phyloP scores from a whole-genome alignment of 2,113 vertebrate genomes.

The Menidia beryllina region DNA sequence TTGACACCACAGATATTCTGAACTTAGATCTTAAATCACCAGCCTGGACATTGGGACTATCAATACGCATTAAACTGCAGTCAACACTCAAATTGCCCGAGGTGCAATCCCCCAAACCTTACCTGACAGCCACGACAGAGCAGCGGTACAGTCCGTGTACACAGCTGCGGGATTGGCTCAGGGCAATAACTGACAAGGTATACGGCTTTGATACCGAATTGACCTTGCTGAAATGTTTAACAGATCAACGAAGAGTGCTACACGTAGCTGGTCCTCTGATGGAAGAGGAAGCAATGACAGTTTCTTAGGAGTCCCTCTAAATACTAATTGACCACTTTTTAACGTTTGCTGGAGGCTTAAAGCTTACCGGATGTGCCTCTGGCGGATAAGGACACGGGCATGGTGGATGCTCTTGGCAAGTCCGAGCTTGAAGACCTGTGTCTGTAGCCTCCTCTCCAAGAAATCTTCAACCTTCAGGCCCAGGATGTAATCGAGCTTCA shows the following conservation, averaged over 20 bases:
- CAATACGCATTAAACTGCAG: background rate
- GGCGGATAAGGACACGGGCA: conserved; percentile 92
- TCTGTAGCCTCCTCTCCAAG: conserved; percentile 92
- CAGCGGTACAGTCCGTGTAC: conserved; percentile 28
- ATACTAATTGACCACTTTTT: background rate
- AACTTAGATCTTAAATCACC: conserved; percentile 66
- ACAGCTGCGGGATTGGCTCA: conserved; percentile 77
- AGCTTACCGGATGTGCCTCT: conserved; percentile 92
- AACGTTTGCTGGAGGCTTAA: background rate
- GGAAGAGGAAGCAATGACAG: conserved; percentile 77
- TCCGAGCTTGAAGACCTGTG: conserved; percentile 94
- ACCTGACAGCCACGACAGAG: conserved; percentile 49
- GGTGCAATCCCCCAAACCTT: conserved; percentile 75
- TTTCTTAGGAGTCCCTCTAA: conserved; percentile 53
- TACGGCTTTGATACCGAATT: conserved; percentile 92
- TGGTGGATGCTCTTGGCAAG: conserved; percentile 94
- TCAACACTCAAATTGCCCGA: conserved; percentile 66
- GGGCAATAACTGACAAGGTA: conserved; percentile 88
- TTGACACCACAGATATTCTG: conserved; percentile 77
- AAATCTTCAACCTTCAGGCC: conserved; percentile 95
- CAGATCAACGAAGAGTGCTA: conserved; percentile 63
- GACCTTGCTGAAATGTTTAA: conserved; percentile 86
- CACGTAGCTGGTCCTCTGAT: conserved; percentile 71
- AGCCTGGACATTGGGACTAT: conserved; percentile 52
- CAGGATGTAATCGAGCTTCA: conserved; percentile 96